Evolutionary conservation across 2,797 vertebrate species (phyloP), one percentile per base, ranked within the genome.

Genomic region (Eulemur rubriventer): DNA sequence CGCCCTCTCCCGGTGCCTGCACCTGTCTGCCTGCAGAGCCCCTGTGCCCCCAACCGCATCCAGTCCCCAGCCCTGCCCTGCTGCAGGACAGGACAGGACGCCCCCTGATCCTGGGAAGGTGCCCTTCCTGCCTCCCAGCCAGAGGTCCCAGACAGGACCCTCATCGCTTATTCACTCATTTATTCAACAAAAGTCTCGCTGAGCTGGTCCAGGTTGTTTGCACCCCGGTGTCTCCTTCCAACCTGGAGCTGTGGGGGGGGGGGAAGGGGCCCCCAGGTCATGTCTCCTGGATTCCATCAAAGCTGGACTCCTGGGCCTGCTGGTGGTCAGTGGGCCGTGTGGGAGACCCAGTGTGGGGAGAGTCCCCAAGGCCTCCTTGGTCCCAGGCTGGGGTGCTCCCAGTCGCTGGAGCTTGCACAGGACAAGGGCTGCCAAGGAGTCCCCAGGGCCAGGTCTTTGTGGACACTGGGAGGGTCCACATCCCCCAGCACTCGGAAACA

Each of bases 311-410:
- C 18, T 3, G 16, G 38, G 43, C 11, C 28, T 28, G 67, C 10
- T 0, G 38, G 55, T 63, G 11, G 6, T 86, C 55, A 18, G 22
- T 22, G n/a, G 59, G n/a, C 69, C 3, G 0, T 7, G 48, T 24
- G 9, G 46, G 48, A 65, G 35, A 59, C 41, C 4, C 0, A 14
- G 55, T 33, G 2, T 6, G 4, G 13, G 67, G 18, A 4, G 72
- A 17, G 18, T 14, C 30, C 50, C 13, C 28, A 20, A 13, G 1
- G 52, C 52, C 26, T 50, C 75, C 12, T 65, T 14, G 35, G 22
- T 48, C 70, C 35, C 22, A 33, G 63, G 70, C 63, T 30, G 69
- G 20, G 63, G 52, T 46, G 16, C 0, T 48, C 59, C 69, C 33
- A 6, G 24, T n/a, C 18, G 6, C 48, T 20, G 0, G 1, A n/a